A percentile compares a stretch with the other conserved stretches of the same genome.
Evolutionary conservation across 2,888 invertebrate species (phyloP).

Genomic region (Drosophila greeni): DNA sequence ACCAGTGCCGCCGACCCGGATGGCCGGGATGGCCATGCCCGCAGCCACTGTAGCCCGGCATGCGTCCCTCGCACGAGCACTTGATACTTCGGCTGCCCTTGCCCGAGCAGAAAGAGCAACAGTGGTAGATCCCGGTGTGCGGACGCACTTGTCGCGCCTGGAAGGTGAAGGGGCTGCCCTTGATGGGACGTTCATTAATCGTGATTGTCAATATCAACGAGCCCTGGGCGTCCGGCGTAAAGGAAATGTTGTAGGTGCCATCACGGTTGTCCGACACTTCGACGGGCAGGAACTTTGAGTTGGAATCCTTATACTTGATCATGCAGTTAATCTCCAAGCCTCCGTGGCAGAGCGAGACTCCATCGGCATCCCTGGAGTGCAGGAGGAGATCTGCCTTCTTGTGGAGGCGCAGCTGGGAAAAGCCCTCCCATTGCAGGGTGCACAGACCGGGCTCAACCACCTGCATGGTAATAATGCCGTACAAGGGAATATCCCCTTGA

Average conservation of each 20-base stretch:
- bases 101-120: slow-evolving; percentile 90
- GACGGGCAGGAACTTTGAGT: slow-evolving; percentile 79
- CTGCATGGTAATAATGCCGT: slow-evolving; percentile 83
- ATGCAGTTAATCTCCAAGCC: slow-evolving; percentile 83
- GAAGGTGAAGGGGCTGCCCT: slow-evolving; percentile 85
- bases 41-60: slow-evolving; percentile 88
- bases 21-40: slow-evolving; percentile 90
- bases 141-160: slow-evolving; percentile 82
- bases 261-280: slow-evolving; percentile 82
- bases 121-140: slow-evolving; percentile 87
- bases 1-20: slow-evolving; percentile 90
- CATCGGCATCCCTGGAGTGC: slow-evolving; percentile 83
- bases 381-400: slow-evolving; percentile 82
- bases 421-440: slow-evolving; percentile 80
- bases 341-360: slow-evolving; percentile 84
- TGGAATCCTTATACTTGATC: slow-evolving; percentile 81
- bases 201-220: slow-evolving; percentile 82
- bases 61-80: slow-evolving; percentile 86
- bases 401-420: slow-evolving; percentile 81
- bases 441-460: slow-evolving; percentile 83
- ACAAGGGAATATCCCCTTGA: slow-evolving; percentile 79
- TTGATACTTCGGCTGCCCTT: slow-evolving; percentile 84
- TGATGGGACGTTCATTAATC: slow-evolving; percentile 83
- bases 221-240: slow-evolving; percentile 84
- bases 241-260: slow-evolving; percentile 82